Percentiles rank a stretch among this genome's conserved stretches.
phyloP scores from a whole-genome alignment of 2,888 invertebrate species.

The Plusia festucae region DNA sequence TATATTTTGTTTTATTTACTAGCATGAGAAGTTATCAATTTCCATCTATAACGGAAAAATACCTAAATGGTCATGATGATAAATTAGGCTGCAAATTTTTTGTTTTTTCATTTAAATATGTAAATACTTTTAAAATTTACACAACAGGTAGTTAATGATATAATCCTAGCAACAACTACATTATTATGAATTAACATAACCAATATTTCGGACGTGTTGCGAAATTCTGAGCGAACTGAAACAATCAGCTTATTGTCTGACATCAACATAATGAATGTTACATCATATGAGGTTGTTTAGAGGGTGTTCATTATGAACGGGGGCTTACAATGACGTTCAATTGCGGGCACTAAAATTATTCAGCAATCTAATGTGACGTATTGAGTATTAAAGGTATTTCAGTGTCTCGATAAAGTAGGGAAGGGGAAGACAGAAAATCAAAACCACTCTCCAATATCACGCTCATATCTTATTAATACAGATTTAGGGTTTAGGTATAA shows the following conservation, averaged over 20 bases:
- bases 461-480: background rate
- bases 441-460: background rate
- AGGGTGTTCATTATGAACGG: constrained; percentile 29
- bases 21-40: background rate
- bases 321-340: constrained; percentile 27
- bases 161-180: constrained; percentile 22
- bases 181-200: constrained; percentile 42
- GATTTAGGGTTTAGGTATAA: too few relatives aligned
- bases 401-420: background rate
- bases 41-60: too few relatives aligned
- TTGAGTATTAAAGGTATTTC: constrained; percentile 20
- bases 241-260: constrained; percentile 59
- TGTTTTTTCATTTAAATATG: too few relatives aligned
- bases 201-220: constrained; percentile 28
- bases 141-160: constrained; percentile 23
- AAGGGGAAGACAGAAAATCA: background rate
- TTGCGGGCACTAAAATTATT: constrained; percentile 11
- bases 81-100: too few relatives aligned
- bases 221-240: constrained; percentile 28
- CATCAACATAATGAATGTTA: constrained; percentile 50
- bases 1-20: background rate
- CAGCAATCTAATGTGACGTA: constrained; percentile 19
- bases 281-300: constrained; percentile 42
- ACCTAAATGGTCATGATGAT: too few relatives aligned
- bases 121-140: too few relatives aligned